Percentiles rank a stretch among this genome's conserved stretches.
These are phyloP conservation scores for Drosophila nigricruria DNA, from an alignment of 2,888 invertebrate species.

Conservation along the genomic window DNA sequence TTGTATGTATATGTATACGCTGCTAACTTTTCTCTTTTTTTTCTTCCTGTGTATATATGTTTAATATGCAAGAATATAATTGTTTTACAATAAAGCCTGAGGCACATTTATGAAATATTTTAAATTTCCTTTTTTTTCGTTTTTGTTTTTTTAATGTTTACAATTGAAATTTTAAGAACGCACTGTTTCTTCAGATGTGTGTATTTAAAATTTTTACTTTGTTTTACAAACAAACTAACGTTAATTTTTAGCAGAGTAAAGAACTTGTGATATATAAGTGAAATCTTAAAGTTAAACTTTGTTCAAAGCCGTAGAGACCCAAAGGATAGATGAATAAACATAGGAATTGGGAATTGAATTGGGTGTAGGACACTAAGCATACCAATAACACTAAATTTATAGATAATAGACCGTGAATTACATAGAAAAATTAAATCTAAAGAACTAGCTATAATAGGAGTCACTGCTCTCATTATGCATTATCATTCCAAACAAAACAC, in stretches of 20 bases:
- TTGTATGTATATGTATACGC: slow-evolving; percentile 50
- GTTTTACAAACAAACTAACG: slow-evolving; percentile 72
- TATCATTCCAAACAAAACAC: slow-evolving; percentile 61
- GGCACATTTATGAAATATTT: slow-evolving; percentile 73
- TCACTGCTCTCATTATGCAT: slow-evolving; percentile 20
- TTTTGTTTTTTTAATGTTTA: slow-evolving; percentile 34
- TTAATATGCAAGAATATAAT: slow-evolving; percentile 63
- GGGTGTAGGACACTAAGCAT: slow-evolving; percentile 17
- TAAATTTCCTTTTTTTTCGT: slow-evolving; percentile 23
- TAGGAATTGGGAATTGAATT: slow-evolving; percentile 3
- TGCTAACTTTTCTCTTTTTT: slow-evolving; percentile 40
- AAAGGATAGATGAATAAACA: slow-evolving; percentile 30
- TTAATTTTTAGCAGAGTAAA: slow-evolving; percentile 32
- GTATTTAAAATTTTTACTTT: slow-evolving; percentile 58
- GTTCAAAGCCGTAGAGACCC: slow-evolving; percentile 47
- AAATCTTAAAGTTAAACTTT: slow-evolving; percentile 53
- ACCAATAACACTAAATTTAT: slow-evolving; percentile 46
- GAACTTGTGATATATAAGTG: slow-evolving; percentile 28
- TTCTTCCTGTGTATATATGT: slow-evolving; percentile 43
- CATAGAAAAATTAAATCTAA: slow-evolving; percentile 40
- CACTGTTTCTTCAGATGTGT: slow-evolving; percentile 13
- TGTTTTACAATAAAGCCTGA: slow-evolving; percentile 84
- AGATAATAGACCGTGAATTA: slow-evolving; percentile 34
- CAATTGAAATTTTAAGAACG: slow-evolving; percentile 19
- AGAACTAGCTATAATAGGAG: slow-evolving; percentile 36